Evolutionary conservation across 2,888 invertebrate species (phyloP).

Genomic region (Leucophenga montana): DNA sequence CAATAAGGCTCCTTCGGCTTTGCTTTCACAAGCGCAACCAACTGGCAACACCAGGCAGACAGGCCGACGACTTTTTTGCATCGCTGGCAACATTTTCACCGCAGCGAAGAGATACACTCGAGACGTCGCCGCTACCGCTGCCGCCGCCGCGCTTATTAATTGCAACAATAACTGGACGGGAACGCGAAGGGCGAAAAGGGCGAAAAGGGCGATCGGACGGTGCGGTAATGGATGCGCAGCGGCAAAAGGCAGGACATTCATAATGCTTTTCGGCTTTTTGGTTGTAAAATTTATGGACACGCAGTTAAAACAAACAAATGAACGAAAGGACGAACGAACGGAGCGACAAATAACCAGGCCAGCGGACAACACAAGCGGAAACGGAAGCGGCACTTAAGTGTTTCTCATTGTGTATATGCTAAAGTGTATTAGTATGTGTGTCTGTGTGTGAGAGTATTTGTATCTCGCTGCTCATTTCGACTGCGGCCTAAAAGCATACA

Average conservation of each 20-base stretch:
- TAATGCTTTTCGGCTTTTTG: slow-evolving; percentile 46
- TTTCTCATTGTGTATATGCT: slow-evolving; percentile 34
- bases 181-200: slow-evolving; percentile 8
- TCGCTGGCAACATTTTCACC: slow-evolving; percentile 32
- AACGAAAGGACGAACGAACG: background rate
- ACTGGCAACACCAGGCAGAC: slow-evolving; percentile 51
- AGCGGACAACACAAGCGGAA: slow-evolving; percentile 38
- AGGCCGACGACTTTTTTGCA: slow-evolving; percentile 33
- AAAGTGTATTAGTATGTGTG: background rate
- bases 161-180: slow-evolving; percentile 59
- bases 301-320: slow-evolving; percentile 29
- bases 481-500: slow-evolving; percentile 9
- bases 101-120: slow-evolving; percentile 24
- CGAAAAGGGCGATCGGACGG: slow-evolving; percentile 13
- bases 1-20: too few relatives aligned
- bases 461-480: background rate
- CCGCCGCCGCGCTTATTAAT: slow-evolving; percentile 52
- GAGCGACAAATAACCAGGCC: too few relatives aligned
- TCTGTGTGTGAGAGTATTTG: background rate
- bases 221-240: slow-evolving; percentile 12
- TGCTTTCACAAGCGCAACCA: slow-evolving; percentile 42
- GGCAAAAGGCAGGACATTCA: slow-evolving; percentile 31
- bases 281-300: slow-evolving; percentile 52
- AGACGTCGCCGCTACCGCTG: background rate
- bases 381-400: slow-evolving; percentile 63